Base-by-base conservation (phyloP, 2,797 vertebrate genomes). In the Scleropages formosus region DNA sequence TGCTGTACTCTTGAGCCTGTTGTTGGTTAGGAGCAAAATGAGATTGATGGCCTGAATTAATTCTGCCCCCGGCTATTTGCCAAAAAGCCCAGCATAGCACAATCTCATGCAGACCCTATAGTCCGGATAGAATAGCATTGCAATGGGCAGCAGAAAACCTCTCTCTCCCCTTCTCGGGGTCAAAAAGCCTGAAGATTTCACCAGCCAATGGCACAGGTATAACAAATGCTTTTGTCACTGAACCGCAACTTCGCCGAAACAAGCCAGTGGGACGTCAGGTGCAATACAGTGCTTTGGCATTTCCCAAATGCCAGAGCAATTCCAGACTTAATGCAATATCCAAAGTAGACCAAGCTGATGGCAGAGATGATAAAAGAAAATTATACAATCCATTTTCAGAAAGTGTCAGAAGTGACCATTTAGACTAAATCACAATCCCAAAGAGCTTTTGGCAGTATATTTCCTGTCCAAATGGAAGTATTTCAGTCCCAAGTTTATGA, bases 31-130 rank as follows among this genome's bases (percentile, higher is more conserved):
- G 46, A 76, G 80, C 81, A 85, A 86, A 90, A 87, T 78, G 83
- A 88, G 86, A 92, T 80, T 74, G 87, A 92, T 90, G 87, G 64
- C 82, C 69, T 77, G 64, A 72, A 73, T 83, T 80, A 77, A 73
- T 78, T 27, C 47, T 27, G 39, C 26, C 47, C 80, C 31, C 68
- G 60, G 79, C 78, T 81, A 86, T 90, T 90, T 89, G 73, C 75
- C 3, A 66, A 83, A 85, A 75, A 86, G 80, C 82, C 65, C 62
- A 81, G 78, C 84, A 20, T 85, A 86, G 91, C 89, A 88, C 75
- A 86, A 83, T 85, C n/a, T n/a, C 80, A 69, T 73, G 47, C 74
- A 80, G 75, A 31, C 65, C 44, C 39, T 39, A 31, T 39, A 31
- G 20, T 51, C 3, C 76, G 44, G 77, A 78, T 81, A 74, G 63